These are phyloP conservation scores for Isurus oxyrinchus DNA, from an alignment of 2,113 vertebrate species.

Conservation along the genomic window DNA sequence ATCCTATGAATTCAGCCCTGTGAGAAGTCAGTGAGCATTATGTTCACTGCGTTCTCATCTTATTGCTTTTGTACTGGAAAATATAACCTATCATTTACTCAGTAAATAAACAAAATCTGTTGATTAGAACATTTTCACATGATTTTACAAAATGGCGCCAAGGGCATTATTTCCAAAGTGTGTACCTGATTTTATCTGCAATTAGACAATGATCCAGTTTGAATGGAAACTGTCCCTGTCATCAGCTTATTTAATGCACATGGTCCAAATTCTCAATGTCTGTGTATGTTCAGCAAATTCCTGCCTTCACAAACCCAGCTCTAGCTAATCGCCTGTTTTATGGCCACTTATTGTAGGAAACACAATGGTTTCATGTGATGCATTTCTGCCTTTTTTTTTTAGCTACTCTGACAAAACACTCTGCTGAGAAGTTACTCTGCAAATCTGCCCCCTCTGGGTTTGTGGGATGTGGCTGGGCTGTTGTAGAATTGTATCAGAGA, in stretches of 20 bases:
- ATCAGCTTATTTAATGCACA: conserved; percentile 52
- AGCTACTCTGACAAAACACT: conserved; percentile 40
- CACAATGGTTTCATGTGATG: conserved; percentile 29
- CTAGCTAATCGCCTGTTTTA: conserved; percentile 51
- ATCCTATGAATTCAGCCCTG: not conserved
- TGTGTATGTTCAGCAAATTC: conserved; percentile 67
- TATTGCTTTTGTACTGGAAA: not conserved
- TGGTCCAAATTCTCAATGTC: conserved; percentile 49
- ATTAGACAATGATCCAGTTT: conserved; percentile 43
- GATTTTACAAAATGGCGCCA: not conserved
- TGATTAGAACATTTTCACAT: not conserved
- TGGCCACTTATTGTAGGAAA: conserved; percentile 5
- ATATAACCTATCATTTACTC: not conserved
- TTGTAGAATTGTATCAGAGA: not conserved
- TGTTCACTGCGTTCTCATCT: not conserved
- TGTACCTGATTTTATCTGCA: conserved; percentile 8
- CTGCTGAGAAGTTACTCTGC: conserved; percentile 40
- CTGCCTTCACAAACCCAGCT: conserved; percentile 51
- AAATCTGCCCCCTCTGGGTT: conserved; percentile 50
- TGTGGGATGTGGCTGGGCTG: conserved; percentile 43
- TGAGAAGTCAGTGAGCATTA: not conserved
- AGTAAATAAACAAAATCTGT: not conserved
- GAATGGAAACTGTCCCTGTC: conserved; percentile 54
- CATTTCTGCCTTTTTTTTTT: conserved; percentile 1
- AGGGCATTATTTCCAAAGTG: not conserved